Conservation (phyloP, 2,888 invertebrate genomes). For the Bellardia pandia region DNA sequence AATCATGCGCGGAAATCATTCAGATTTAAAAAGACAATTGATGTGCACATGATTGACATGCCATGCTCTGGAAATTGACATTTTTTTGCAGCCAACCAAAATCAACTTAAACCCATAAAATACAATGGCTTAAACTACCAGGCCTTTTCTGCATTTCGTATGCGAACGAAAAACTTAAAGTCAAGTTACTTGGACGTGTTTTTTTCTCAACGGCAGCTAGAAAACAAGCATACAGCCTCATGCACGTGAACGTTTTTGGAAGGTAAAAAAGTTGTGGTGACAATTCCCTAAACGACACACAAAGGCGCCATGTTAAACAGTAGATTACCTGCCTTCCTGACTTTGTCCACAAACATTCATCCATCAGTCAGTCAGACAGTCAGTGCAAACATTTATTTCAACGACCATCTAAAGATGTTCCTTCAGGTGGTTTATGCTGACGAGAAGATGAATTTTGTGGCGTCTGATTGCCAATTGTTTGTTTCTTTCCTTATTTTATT, state of each 20-base stretch:
- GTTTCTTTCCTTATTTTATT: conserved; percentile 54
- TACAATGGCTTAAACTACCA: conserved; percentile 60
- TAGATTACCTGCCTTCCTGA: conserved; percentile 64
- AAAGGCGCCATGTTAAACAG: conserved; percentile 82
- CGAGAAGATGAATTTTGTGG: conserved; percentile 79
- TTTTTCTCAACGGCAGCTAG: conserved; percentile 27
- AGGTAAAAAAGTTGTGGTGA: conserved; percentile 76
- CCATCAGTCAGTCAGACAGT: conserved; percentile 63
- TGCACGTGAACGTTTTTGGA: conserved; percentile 30
- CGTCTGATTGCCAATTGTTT: conserved; percentile 77
- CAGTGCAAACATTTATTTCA: conserved; percentile 14
- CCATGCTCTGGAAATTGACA: conserved; percentile 83
- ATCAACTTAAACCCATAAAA: conserved; percentile 40
- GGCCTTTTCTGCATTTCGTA: conserved; percentile 44
- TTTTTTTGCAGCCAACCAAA: conserved; percentile 79
- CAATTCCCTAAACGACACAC: conserved; percentile 79
- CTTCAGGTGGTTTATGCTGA: conserved; percentile 70
- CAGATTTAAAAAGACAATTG: conserved; percentile 75
- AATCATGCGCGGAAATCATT: conserved; percentile 70
- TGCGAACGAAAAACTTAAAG: conserved; percentile 40
- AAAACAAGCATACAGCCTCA: conserved; percentile 4
- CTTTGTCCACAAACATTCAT: conserved; percentile 74
- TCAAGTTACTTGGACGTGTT: conserved; percentile 31
- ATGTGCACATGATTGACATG: conserved; percentile 83
- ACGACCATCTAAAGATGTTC: conserved; percentile 34